Evolutionary conservation across 2,797 vertebrate genomes (phyloP).

Genomic region (Petrocephalus sullivani): DNA sequence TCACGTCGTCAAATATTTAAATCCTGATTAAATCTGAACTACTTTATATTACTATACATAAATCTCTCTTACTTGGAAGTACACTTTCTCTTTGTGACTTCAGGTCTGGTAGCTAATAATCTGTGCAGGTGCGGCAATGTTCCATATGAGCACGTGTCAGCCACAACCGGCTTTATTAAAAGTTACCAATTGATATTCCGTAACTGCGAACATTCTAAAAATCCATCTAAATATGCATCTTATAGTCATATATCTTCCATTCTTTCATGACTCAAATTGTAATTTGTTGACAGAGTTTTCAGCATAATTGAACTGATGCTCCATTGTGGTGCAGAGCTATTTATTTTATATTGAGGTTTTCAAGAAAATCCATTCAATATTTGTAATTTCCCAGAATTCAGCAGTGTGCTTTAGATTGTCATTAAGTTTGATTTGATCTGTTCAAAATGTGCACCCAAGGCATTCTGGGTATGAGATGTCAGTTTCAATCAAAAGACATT

Average conservation of each 20-base stretch:
- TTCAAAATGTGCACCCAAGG: not conserved
- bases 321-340: not conserved
- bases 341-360: not conserved
- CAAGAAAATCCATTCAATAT: not conserved
- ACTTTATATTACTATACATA: not conserved
- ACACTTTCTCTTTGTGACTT: slow-evolving; percentile 13
- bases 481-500: not conserved
- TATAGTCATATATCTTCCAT: no score
- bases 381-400: not conserved
- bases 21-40: not conserved
- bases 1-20: not conserved
- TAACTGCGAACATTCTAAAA: not conserved
- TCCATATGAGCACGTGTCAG: not conserved
- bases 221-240: no score
- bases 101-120: not conserved
- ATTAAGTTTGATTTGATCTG: not conserved
- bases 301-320: not conserved
- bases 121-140: slow-evolving; percentile 8
- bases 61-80: not conserved
- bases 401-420: not conserved
- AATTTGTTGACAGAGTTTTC: not conserved
- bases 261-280: no score
- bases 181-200: slow-evolving; percentile 10
- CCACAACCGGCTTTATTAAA: slow-evolving; percentile 13
- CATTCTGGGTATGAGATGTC: not conserved